A percentile compares a stretch with the other conserved stretches of the same genome.
These are phyloP conservation scores for Polyommatus iphigenia DNA, from an alignment of 2,888 invertebrate genomes.

Conservation along the genomic window DNA sequence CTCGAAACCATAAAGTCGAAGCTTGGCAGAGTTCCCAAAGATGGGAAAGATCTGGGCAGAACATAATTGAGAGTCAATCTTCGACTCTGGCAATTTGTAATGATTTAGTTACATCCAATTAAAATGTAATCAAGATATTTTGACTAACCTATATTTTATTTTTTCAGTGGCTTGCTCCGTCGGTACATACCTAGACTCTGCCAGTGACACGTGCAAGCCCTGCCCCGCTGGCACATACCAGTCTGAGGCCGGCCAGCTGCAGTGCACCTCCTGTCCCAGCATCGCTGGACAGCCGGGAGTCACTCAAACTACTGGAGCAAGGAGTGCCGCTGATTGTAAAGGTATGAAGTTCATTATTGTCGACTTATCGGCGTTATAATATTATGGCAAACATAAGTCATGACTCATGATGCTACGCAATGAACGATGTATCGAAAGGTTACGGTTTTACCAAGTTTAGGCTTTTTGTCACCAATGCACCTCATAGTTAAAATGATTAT, in stretches of 20 bases:
- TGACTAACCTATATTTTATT: neutral
- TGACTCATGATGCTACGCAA: too few species aligned
- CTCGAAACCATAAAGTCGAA: neutral
- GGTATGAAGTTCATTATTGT: conserved; percentile 59
- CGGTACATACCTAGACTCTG: conserved; percentile 91
- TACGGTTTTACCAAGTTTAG: neutral
- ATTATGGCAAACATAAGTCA: neutral
- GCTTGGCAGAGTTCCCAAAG: conserved; percentile 11
- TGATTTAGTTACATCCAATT: neutral
- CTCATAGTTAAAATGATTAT: too few species aligned
- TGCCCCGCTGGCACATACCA: conserved; percentile 96
- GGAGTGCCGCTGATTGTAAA: conserved; percentile 94
- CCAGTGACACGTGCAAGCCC: conserved; percentile 87
- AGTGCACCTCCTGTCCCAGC: conserved; percentile 93
- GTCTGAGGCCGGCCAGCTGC: conserved; percentile 93
- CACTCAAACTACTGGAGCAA: conserved; percentile 91
- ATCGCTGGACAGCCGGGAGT: conserved; percentile 95
- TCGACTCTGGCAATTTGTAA: neutral
- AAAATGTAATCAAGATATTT: neutral
- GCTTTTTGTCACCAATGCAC: too few species aligned
- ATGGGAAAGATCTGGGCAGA: neutral
- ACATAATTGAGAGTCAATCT: neutral
- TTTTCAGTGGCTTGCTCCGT: conserved; percentile 91
- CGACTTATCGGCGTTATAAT: neutral
- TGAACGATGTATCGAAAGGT: neutral